Percentiles rank a stretch among this genome's conserved stretches.
These are phyloP conservation scores for Adelosebastes latens DNA, from an alignment of 2,797 vertebrate genomes.

Conservation along the genomic window DNA sequence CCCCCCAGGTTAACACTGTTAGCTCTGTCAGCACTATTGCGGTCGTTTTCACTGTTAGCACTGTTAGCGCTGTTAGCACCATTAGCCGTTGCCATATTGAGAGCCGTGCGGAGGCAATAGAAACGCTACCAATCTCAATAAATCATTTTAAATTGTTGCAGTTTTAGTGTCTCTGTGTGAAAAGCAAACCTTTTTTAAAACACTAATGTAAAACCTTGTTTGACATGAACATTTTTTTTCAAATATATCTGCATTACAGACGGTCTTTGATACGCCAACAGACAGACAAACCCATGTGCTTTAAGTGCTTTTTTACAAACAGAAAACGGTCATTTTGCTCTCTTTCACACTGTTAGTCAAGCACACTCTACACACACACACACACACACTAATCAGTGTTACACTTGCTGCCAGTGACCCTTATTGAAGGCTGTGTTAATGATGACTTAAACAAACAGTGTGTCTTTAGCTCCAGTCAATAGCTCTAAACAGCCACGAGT, in stretches of 20 bases:
- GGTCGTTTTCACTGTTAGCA: no score
- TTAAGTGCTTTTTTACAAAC: not conserved
- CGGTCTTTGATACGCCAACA: not conserved
- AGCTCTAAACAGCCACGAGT: conserved; percentile 60
- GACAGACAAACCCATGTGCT: not conserved
- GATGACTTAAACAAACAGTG: conserved; percentile 68
- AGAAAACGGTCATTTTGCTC: not conserved
- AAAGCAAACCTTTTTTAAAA: not conserved
- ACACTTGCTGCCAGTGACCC: conserved; percentile 43
- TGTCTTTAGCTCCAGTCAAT: conserved; percentile 62
- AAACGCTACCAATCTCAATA: no score
- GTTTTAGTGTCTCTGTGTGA: not conserved
- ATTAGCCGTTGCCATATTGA: no score
- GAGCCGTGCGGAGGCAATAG: no score
- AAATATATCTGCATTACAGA: not conserved
- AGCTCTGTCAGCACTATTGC: no score
- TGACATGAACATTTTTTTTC: not conserved
- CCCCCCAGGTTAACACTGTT: no score
- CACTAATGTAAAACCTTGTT: not conserved
- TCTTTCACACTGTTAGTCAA: conserved; percentile 4
- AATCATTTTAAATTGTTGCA: no score
- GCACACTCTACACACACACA: conserved; percentile 4
- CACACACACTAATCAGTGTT: conserved; percentile 27
- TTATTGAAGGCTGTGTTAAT: conserved; percentile 64
- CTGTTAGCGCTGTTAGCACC: no score